A percentile compares a stretch with the other conserved stretches of the same genome.
Conservation (phyloP, 37 sponge, comb jelly and placozoan species). For the Eunapius fragilis region DNA sequence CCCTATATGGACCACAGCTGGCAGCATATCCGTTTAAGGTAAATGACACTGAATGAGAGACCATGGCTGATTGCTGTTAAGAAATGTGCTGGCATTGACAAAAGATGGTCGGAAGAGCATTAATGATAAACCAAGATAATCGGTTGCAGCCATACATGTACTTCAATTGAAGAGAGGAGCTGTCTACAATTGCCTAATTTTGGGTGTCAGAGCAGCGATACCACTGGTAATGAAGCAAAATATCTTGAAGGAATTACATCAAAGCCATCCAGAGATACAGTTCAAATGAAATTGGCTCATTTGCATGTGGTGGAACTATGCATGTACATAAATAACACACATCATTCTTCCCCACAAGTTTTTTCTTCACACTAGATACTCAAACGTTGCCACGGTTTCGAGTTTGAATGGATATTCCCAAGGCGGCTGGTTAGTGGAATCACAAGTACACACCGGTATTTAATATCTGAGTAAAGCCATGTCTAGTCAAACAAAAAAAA, state of each 20-base stretch:
- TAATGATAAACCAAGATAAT: not conserved
- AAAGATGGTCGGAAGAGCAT: conserved; percentile 7
- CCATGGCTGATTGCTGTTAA: not conserved
- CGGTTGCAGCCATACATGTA: conserved; percentile 2
- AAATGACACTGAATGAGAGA: not conserved
- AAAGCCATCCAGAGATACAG: conserved; percentile 13
- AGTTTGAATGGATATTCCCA: too few relatives aligned
- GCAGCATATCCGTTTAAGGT: too few relatives aligned
- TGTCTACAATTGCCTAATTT: not conserved
- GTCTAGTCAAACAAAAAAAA: too few relatives aligned
- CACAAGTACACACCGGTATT: too few relatives aligned
- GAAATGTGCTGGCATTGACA: conserved; percentile 28
- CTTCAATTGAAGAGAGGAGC: not conserved
- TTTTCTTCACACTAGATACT: too few relatives aligned
- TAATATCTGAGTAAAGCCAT: too few relatives aligned
- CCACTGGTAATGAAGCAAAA: not conserved
- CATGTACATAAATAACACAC: conserved; percentile 1
- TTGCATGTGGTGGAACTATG: conserved; percentile 41
- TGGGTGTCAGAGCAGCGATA: not conserved
- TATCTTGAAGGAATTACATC: conserved; percentile 4
- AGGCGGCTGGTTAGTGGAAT: too few relatives aligned
- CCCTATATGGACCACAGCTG: too few relatives aligned
- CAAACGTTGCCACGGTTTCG: too few relatives aligned
- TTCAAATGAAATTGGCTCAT: conserved; percentile 13
- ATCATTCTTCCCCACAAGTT: too few relatives aligned